Percentiles rank a stretch among this genome's conserved stretches.
Evolutionary conservation across 1,140 invertebrate species (phyloP).

Genomic region (Periplaneta americana): DNA sequence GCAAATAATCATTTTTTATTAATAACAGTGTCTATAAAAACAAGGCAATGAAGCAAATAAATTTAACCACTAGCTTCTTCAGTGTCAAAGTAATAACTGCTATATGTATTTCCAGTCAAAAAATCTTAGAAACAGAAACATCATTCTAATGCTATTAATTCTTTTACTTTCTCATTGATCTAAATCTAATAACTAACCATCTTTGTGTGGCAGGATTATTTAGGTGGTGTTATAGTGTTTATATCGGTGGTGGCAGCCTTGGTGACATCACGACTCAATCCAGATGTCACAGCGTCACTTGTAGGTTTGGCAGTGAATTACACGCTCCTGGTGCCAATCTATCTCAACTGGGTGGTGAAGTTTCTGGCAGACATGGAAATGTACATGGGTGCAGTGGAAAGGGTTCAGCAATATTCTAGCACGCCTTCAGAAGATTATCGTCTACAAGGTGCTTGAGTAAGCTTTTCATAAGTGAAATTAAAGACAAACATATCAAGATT

Average conservation of each 20-base stretch:
- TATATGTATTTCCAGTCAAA: too few relatives aligned
- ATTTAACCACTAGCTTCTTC: too few relatives aligned
- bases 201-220: slow-evolving; percentile 60
- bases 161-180: too few relatives aligned
- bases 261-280: slow-evolving; percentile 45
- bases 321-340: slow-evolving; percentile 72
- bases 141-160: too few relatives aligned
- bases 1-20: too few relatives aligned
- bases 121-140: too few relatives aligned
- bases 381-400: slow-evolving; percentile 70
- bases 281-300: slow-evolving; percentile 51
- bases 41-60: too few relatives aligned
- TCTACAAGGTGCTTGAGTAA: slow-evolving; percentile 36
- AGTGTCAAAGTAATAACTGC: too few relatives aligned
- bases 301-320: slow-evolving; percentile 73
- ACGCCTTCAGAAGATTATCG: slow-evolving; percentile 51
- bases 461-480: too few relatives aligned
- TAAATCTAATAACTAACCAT: too few relatives aligned
- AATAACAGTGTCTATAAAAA: too few relatives aligned
- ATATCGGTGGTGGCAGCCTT: slow-evolving; percentile 60
- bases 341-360: slow-evolving; percentile 77
- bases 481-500: too few relatives aligned
- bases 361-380: slow-evolving; percentile 73
- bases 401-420: slow-evolving; percentile 56
- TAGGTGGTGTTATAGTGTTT: slow-evolving; percentile 72